Conservation (phyloP, 2,113 vertebrate genomes). For the Vombatus ursinus region DNA sequence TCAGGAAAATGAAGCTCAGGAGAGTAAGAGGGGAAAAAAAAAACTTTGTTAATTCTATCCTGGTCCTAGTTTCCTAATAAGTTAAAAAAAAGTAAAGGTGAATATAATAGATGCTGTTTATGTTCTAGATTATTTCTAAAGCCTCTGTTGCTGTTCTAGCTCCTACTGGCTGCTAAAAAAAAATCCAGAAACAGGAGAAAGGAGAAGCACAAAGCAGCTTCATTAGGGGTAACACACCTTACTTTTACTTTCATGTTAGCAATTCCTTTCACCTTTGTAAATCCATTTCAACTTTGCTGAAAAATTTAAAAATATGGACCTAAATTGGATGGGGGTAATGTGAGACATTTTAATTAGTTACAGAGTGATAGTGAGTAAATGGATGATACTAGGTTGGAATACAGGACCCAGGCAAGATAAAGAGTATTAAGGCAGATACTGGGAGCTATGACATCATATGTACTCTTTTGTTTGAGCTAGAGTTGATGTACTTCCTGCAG, state of each 20-base stretch:
- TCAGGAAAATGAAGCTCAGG: not conserved
- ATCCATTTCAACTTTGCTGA: not conserved
- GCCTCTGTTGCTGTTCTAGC: not conserved
- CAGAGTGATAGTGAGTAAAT: not conserved
- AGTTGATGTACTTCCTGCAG: not conserved
- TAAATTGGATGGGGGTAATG: not conserved
- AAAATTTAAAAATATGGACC: not conserved
- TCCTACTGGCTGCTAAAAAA: not conserved
- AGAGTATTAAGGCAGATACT: not conserved
- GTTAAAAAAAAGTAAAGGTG: not conserved
- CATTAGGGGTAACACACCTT: not conserved
- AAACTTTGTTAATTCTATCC: not conserved
- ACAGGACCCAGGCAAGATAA: not conserved
- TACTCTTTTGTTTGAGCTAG: not conserved
- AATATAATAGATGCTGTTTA: not conserved
- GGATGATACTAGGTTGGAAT: not conserved
- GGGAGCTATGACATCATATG: not conserved
- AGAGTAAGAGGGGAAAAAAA: not conserved
- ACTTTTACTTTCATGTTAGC: not conserved
- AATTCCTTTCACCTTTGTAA: not conserved
- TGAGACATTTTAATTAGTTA: not conserved
- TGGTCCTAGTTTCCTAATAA: not conserved
- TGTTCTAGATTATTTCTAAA: not conserved
- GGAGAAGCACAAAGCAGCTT: not conserved
- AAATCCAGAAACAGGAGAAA: not conserved